These are phyloP conservation scores for Drosophila takahashii DNA, from an alignment of 1,140 invertebrate species.

Conservation along the genomic window DNA sequence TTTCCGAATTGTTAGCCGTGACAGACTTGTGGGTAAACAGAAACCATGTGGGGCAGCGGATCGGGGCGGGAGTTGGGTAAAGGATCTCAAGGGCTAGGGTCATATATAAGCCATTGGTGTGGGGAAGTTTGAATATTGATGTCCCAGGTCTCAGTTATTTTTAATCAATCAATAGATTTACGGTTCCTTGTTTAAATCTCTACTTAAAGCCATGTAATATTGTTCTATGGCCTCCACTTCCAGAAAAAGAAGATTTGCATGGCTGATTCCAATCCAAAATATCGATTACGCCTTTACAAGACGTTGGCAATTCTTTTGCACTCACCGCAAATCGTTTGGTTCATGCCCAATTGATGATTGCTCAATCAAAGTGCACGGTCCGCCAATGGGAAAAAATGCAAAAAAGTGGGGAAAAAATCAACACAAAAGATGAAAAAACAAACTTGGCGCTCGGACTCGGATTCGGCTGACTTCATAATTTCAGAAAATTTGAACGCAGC, in stretches of 20 bases:
- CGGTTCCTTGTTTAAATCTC: too few relatives aligned
- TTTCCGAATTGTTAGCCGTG: conserved; percentile 59
- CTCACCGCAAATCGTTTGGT: conserved; percentile 23
- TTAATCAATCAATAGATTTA: not conserved
- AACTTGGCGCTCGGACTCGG: conserved; percentile 39
- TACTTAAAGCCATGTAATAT: not conserved
- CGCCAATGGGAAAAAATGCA: not conserved
- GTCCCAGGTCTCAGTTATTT: too few relatives aligned
- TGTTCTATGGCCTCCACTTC: not conserved
- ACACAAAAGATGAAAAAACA: conserved; percentile 13
- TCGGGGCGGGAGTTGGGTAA: not conserved
- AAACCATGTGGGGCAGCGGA: conserved; percentile 57
- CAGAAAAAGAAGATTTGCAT: not conserved
- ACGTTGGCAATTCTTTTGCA: conserved; percentile 16
- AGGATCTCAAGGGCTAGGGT: not conserved
- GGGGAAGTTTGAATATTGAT: not conserved
- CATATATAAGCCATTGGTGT: not conserved
- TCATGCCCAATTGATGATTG: conserved; percentile 71
- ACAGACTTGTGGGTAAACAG: conserved; percentile 73
- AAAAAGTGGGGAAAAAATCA: conserved; percentile 1
- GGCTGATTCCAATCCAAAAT: not conserved
- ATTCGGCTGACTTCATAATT: conserved; percentile 66
- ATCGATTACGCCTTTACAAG: conserved; percentile 5
- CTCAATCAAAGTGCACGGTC: conserved; percentile 56
- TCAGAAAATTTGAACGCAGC: conserved; percentile 63